These are phyloP conservation scores for Bombylius major DNA, from an alignment of 2,888 invertebrate species.

Conservation along the genomic window DNA sequence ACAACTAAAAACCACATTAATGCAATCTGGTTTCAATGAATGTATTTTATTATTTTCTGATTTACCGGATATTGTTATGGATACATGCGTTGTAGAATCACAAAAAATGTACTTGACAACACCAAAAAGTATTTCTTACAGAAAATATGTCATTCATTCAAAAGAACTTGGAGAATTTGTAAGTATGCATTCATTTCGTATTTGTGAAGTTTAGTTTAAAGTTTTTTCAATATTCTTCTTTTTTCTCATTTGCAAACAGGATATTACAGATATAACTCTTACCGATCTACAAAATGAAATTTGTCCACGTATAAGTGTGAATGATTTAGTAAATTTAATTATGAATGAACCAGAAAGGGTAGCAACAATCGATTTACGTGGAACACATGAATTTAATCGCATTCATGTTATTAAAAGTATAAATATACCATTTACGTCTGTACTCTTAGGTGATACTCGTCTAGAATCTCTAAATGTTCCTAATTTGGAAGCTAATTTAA, in stretches of 20 bases:
- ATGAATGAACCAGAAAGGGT: slow-evolving; percentile 45
- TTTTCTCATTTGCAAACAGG: slow-evolving; percentile 5
- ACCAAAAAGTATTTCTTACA: slow-evolving; percentile 75
- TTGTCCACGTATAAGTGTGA: slow-evolving; percentile 72
- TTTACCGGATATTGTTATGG: slow-evolving; percentile 93
- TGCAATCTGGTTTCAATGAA: slow-evolving; percentile 92
- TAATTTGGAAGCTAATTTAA: slow-evolving; percentile 44
- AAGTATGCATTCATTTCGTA: slow-evolving; percentile 13
- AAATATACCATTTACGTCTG: slow-evolving; percentile 77
- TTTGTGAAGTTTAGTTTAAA: neutral
- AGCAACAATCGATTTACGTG: slow-evolving; percentile 55
- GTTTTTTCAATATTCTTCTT: neutral
- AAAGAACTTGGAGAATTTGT: slow-evolving; percentile 28
- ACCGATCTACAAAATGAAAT: slow-evolving; percentile 59
- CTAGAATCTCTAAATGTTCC: slow-evolving; percentile 56
- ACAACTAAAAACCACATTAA: slow-evolving; percentile 70
- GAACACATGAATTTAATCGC: slow-evolving; percentile 46
- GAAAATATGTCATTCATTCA: slow-evolving; percentile 57
- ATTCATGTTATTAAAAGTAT: slow-evolving; percentile 70
- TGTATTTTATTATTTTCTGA: slow-evolving; percentile 98
- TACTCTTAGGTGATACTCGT: slow-evolving; percentile 55
- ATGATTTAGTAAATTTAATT: slow-evolving; percentile 66
- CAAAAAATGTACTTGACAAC: slow-evolving; percentile 73
- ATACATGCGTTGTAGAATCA: slow-evolving; percentile 80
- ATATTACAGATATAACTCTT: slow-evolving; percentile 45